Percentiles rank a stretch among this genome's conserved stretches.
Evolutionary conservation across 35 echinoderm and acorn worm genomes (phyloP).

Genomic region (Ptychodera flava): DNA sequence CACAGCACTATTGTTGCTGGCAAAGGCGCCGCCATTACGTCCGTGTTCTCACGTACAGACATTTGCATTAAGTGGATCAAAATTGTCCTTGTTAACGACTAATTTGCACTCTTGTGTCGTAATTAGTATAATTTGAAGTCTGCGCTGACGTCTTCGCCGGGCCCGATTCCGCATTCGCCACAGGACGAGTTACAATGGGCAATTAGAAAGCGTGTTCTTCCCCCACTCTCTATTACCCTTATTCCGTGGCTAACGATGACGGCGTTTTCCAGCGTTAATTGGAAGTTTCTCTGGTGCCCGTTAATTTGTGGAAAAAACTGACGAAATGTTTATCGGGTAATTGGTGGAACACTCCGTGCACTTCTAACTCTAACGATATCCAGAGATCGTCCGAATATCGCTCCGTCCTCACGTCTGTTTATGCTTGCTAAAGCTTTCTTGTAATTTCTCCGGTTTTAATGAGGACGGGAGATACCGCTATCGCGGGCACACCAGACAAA

Average conservation of each 20-base stretch:
- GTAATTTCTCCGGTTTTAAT: neutral
- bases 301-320: neutral
- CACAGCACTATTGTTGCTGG: neutral
- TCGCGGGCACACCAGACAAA: neutral
- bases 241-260: neutral
- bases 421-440: neutral
- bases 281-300: neutral
- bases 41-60: neutral
- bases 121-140: neutral
- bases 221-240: neutral
- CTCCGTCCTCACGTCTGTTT: neutral
- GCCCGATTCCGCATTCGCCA: neutral
- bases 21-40: neutral
- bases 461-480: neutral
- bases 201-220: neutral
- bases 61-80: neutral
- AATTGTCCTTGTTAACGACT: neutral
- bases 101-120: neutral
- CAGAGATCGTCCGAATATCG: neutral
- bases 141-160: neutral
- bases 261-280: neutral
- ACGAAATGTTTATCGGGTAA: neutral
- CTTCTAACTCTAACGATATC: neutral
- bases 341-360: neutral
- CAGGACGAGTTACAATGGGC: neutral